Conservation (phyloP, 2,113 vertebrate genomes). For the Grallaria varia region DNA sequence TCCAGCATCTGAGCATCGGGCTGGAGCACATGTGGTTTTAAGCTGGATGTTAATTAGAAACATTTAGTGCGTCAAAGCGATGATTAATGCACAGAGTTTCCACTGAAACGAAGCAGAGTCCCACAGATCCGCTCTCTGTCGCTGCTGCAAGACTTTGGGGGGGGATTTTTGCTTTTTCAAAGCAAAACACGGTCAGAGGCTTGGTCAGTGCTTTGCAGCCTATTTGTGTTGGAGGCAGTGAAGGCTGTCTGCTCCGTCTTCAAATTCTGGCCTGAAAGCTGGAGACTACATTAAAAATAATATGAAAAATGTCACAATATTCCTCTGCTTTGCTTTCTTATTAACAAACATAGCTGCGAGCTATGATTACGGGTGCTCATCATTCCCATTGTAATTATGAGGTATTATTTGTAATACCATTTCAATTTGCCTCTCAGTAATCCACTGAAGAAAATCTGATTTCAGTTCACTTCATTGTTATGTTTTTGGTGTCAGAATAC, state of each 20-base stretch:
- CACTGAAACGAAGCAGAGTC: constrained; percentile 65
- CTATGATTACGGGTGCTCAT: constrained; percentile 7
- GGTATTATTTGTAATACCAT: not conserved
- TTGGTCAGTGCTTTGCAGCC: not conserved
- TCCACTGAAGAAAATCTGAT: not conserved
- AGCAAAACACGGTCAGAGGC: not conserved
- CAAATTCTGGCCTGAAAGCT: not conserved
- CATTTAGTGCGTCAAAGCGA: constrained; percentile 66
- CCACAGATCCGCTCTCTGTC: constrained; percentile 31
- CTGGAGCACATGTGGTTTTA: constrained; percentile 73
- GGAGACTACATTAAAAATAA: not conserved
- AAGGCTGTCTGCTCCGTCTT: not conserved
- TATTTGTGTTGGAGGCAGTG: not conserved
- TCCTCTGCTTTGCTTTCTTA: not conserved
- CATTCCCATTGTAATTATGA: not conserved
- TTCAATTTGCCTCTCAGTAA: not conserved
- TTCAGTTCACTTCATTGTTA: not conserved
- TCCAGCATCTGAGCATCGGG: constrained; percentile 42
- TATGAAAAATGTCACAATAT: not conserved
- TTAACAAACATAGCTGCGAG: constrained; percentile 14
- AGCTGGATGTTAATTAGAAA: constrained; percentile 75
- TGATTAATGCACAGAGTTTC: constrained; percentile 71
- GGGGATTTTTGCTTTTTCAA: not conserved
- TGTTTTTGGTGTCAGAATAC: not conserved
- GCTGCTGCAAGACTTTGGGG: not conserved